These are phyloP conservation scores for Drosophila gunungcola DNA, from an alignment of 1,140 invertebrate genomes.

Conservation along the genomic window DNA sequence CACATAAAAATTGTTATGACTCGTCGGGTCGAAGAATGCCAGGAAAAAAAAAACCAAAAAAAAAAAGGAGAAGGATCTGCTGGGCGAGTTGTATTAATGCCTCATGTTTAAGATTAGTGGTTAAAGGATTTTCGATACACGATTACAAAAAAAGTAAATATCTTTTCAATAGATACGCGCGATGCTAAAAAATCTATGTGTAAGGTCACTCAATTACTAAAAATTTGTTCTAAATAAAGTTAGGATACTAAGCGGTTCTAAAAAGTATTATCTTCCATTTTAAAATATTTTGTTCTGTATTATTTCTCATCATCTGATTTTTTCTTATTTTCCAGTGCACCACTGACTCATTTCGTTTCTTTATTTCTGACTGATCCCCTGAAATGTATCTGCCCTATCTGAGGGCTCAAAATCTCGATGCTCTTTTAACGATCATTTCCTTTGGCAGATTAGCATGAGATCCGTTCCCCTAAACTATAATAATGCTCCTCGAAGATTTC, in stretches of 20 bases:
- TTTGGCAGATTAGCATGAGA: conserved; percentile 27
- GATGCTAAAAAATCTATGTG: no score
- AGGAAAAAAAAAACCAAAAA: neutral
- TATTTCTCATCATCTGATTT: no score
- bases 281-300: neutral
- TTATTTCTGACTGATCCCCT: conserved; percentile 2
- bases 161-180: no score
- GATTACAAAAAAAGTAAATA: neutral
- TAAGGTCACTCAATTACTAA: no score
- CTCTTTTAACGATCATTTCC: conserved; percentile 33
- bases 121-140: conserved; percentile 11
- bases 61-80: conserved; percentile 16
- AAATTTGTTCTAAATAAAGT: no score
- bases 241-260: no score
- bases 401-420: conserved; percentile 14
- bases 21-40: conserved; percentile 20
- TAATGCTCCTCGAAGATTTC: conserved; percentile 16
- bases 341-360: conserved; percentile 13
- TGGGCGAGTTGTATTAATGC: conserved; percentile 5
- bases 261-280: no score
- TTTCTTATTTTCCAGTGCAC: neutral
- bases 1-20: conserved; percentile 56
- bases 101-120: neutral
- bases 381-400: conserved; percentile 16
- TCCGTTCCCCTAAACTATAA: conserved; percentile 27